Conservation (phyloP, 2,888 invertebrate genomes). For the Alentia gelatinosa region DNA sequence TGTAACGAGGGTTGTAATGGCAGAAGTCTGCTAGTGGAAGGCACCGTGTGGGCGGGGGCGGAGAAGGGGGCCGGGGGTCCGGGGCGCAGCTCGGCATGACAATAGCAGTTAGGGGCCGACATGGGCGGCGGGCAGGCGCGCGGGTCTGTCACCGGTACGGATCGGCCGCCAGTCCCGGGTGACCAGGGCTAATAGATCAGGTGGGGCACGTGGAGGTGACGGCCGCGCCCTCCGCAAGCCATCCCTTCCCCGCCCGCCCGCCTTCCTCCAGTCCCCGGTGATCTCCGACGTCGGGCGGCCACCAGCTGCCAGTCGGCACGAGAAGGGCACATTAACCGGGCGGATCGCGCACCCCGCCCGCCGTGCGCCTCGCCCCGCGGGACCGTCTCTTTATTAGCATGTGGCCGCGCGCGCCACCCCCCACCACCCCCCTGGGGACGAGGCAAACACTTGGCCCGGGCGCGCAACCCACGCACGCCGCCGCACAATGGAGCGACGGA, state of each 20-base stretch:
- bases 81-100: background rate
- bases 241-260: background rate
- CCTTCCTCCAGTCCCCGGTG: too few relatives aligned
- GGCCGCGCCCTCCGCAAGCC: background rate
- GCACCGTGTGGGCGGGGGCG: background rate
- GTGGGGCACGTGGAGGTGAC: background rate
- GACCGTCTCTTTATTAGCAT: conserved; percentile 45
- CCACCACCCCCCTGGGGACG: conserved; percentile 21
- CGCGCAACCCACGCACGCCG: conserved; percentile 14
- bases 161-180: background rate
- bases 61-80: background rate
- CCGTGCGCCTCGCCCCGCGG: background rate
- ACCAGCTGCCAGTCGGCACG: conserved; percentile 18
- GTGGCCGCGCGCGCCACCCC: background rate
- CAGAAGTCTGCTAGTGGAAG: background rate
- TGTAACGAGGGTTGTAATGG: background rate
- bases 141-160: background rate
- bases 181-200: conserved; percentile 23
- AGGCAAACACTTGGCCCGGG: conserved; percentile 12
- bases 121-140: background rate
- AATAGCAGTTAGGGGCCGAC: conserved; percentile 30
- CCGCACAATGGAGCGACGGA: conserved; percentile 5
- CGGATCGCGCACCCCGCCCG: background rate
- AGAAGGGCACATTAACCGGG: conserved; percentile 8
- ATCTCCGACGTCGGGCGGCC: too few relatives aligned